Evolutionary conservation across 2,888 invertebrate genomes (phyloP).

Genomic region (Physocephala rufipes): DNA sequence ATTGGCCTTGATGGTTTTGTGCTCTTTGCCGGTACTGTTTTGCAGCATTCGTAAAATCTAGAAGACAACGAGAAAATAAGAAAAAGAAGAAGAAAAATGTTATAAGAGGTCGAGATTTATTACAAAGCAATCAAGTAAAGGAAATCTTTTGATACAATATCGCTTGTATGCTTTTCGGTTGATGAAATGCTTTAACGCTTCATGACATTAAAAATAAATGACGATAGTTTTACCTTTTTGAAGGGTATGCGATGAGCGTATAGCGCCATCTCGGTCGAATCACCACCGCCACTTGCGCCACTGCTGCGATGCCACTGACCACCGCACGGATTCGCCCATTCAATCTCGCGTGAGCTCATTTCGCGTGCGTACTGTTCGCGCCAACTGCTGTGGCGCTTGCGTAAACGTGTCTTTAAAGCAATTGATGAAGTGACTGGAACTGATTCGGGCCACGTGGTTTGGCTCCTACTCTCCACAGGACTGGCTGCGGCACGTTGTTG

Average conservation of each 20-base stretch:
- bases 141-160: too few species aligned
- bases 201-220: too few species aligned
- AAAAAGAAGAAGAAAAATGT: not conserved
- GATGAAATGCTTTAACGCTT: too few species aligned
- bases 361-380: constrained; percentile 41
- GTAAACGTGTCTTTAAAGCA: constrained; percentile 38
- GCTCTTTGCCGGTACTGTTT: constrained; percentile 43
- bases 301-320: constrained; percentile 46
- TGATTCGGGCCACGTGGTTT: not conserved
- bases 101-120: not conserved
- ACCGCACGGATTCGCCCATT: constrained; percentile 55
- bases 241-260: constrained; percentile 36
- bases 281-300: not conserved
- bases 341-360: constrained; percentile 44
- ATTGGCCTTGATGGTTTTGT: constrained; percentile 38
- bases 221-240: constrained; percentile 41
- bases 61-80: constrained; percentile 17
- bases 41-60: constrained; percentile 48
- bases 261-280: constrained; percentile 7
- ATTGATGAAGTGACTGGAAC: not conserved
- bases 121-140: not conserved
- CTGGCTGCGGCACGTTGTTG: constrained; percentile 34
- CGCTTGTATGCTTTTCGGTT: too few species aligned
- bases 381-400: constrained; percentile 44
- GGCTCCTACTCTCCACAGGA: not conserved